Conservation (phyloP, 2,113 vertebrate species). For the Cinclus cinclus region DNA sequence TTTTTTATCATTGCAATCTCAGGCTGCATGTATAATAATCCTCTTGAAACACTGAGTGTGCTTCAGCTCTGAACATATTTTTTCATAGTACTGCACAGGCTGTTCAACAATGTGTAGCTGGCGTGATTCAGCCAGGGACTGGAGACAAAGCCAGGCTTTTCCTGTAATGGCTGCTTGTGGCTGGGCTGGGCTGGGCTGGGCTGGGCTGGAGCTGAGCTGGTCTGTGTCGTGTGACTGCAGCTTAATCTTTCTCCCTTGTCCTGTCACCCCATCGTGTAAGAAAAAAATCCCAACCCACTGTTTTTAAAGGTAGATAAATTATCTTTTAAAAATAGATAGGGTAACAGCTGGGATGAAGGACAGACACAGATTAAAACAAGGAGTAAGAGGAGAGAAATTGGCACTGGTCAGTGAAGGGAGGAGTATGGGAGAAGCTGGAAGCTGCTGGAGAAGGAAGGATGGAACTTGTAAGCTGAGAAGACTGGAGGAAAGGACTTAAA, state of each 20-base stretch:
- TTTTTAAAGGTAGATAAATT: conserved; percentile 12
- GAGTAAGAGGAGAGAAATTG: not conserved
- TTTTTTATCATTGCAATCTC: not conserved
- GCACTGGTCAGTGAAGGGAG: not conserved
- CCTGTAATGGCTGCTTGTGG: conserved; percentile 53
- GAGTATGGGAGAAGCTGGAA: not conserved
- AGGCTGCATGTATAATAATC: not conserved
- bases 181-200: conserved; percentile 40
- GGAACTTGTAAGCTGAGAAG: conserved; percentile 27
- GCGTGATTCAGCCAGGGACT: not conserved
- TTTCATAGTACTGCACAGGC: not conserved
- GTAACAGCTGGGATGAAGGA: not conserved
- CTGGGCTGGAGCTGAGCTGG: conserved; percentile 22
- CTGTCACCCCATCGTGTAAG: not conserved
- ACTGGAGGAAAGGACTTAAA: not conserved
- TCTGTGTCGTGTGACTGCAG: not conserved
- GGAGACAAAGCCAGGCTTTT: conserved; percentile 57
- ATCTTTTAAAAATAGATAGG: not conserved
- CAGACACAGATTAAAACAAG: not conserved
- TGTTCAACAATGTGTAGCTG: not conserved
- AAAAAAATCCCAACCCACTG: not conserved
- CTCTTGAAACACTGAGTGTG: not conserved
- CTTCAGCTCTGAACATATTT: conserved; percentile 1
- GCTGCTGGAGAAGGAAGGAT: not conserved
- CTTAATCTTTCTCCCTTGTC: not conserved